Conservation (phyloP, 1,140 invertebrate species). For the Metaphire vulgaris region DNA sequence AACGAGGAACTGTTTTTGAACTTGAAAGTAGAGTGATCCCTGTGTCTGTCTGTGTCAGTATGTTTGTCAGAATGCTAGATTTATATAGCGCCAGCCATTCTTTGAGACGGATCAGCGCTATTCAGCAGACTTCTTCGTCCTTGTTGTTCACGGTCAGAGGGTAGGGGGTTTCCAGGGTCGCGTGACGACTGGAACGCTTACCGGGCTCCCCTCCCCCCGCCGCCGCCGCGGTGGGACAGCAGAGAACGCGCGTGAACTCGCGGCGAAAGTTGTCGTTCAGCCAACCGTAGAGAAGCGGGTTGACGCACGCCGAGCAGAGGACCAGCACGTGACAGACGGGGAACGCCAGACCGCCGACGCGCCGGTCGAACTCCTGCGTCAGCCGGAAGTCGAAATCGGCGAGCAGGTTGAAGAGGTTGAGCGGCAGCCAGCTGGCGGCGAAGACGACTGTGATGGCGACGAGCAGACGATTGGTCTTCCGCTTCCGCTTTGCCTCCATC, state of each 20-base stretch:
- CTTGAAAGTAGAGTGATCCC: no score
- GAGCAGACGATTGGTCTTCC: conserved; percentile 72
- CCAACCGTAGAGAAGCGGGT: conserved; percentile 71
- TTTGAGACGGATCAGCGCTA: no score
- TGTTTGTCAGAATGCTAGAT: no score
- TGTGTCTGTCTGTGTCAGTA: no score
- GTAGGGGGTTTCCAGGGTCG: no score
- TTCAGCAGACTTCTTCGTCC: no score
- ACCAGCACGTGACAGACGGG: conserved; percentile 77
- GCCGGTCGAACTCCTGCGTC: conserved; percentile 20
- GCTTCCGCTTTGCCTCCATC: conserved; percentile 36
- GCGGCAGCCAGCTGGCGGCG: conserved; percentile 75
- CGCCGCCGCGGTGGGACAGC: conserved; percentile 35
- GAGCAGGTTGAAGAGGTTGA: conserved; percentile 75
- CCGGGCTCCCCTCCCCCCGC: no score
- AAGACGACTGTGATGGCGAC: conserved; percentile 76
- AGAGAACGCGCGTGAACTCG: conserved; percentile 54
- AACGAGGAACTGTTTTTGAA: no score
- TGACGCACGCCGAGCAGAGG: conserved; percentile 73
- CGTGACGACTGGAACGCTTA: no score
- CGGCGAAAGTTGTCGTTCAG: conserved; percentile 61
- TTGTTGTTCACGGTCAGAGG: no score
- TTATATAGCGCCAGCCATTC: no score
- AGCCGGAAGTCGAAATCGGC: conserved; percentile 60
- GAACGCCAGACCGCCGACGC: conserved; percentile 48